phyloP scores from a whole-genome alignment of 35 echinoderm and acorn worm species.

The Apostichopus parvimensis region DNA sequence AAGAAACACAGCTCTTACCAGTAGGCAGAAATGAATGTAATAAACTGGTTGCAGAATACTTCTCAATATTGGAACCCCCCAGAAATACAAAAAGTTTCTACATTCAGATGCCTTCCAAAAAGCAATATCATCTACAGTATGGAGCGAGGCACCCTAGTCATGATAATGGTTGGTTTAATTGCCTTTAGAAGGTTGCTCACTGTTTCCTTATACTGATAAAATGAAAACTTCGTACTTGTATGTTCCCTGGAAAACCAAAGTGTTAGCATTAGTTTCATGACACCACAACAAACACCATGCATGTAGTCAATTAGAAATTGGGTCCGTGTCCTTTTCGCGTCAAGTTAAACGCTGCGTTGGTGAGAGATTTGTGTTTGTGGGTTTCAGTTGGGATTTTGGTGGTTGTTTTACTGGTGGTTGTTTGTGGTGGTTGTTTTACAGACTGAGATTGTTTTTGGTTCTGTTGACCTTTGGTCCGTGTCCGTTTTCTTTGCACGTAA shows the following conservation, averaged over 20 bases:
- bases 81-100: background rate
- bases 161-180: slow-evolving; percentile 37
- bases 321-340: too few species aligned
- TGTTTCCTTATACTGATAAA: background rate
- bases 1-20: background rate
- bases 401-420: too few species aligned
- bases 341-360: too few species aligned
- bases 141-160: slow-evolving; percentile 30
- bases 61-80: background rate
- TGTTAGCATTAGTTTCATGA: slow-evolving; percentile 43
- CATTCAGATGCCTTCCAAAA: slow-evolving; percentile 61
- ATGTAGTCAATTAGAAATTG: slow-evolving; percentile 11
- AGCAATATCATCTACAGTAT: slow-evolving; percentile 18
- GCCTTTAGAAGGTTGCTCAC: background rate
- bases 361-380: too few species aligned
- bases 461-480: too few species aligned
- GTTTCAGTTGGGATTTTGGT: too few species aligned
- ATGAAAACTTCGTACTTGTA: slow-evolving; percentile 30
- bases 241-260: slow-evolving; percentile 4
- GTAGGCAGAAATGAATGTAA: background rate
- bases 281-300: slow-evolving; percentile 53
- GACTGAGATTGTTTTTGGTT: too few species aligned
- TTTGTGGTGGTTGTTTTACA: too few species aligned
- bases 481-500: too few species aligned
- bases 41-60: background rate